Conservation (phyloP, 2,113 vertebrate species). For the Galemys pyrenaicus region DNA sequence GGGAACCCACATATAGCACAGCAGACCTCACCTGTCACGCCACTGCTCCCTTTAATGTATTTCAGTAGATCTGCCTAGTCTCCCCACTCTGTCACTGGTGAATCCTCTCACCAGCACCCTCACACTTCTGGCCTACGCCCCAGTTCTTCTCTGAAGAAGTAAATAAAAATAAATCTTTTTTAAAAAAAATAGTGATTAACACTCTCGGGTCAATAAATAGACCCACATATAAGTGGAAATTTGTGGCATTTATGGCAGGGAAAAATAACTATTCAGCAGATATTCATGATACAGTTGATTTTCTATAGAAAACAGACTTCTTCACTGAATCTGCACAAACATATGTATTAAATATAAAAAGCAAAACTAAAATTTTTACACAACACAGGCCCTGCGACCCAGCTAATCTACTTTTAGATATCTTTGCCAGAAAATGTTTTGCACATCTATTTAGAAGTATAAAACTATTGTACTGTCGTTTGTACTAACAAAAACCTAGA, state of each 20-base stretch:
- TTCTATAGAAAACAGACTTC: not conserved
- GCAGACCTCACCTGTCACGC: too few species aligned
- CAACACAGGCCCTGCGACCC: not conserved
- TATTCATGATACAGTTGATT: not conserved
- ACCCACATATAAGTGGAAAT: not conserved
- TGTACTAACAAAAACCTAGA: not conserved
- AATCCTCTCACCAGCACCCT: too few species aligned
- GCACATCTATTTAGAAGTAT: not conserved
- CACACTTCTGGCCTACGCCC: too few species aligned
- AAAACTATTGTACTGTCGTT: not conserved
- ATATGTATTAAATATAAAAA: not conserved
- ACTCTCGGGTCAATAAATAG: not conserved
- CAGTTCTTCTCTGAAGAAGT: too few species aligned
- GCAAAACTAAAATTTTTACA: not conserved
- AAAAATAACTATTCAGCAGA: not conserved
- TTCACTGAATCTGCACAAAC: not conserved
- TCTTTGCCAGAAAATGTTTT: not conserved
- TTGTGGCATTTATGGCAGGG: not conserved
- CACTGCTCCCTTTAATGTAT: too few species aligned
- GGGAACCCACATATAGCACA: too few species aligned
- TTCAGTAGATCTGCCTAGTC: too few species aligned
- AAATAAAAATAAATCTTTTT: too few species aligned
- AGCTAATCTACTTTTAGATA: not conserved
- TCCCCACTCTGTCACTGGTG: too few species aligned
- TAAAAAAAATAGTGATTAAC: not conserved